Conservation (phyloP, 2,888 invertebrate genomes). For the Euplagia quadripunctaria region DNA sequence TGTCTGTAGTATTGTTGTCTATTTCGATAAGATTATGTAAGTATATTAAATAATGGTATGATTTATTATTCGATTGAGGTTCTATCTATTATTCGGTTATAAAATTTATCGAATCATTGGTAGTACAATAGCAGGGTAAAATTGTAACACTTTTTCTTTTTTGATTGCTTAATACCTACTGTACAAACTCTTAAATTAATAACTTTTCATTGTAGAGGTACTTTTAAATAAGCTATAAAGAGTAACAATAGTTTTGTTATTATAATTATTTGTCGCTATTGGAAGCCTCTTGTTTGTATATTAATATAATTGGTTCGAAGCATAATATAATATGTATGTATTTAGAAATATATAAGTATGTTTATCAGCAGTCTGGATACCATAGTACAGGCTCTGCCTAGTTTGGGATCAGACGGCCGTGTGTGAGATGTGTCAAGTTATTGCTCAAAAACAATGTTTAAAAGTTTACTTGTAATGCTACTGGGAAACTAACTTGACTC, state of each 20-base stretch:
- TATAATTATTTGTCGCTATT: not conserved
- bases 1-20: constrained; percentile 17
- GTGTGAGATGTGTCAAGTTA: not conserved
- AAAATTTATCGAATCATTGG: not conserved
- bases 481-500: not conserved
- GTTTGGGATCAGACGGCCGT: too few relatives aligned
- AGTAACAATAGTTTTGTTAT: not conserved
- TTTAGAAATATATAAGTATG: too few relatives aligned
- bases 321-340: not conserved
- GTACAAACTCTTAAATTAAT: not conserved
- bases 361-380: too few relatives aligned
- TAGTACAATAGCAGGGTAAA: constrained; percentile 2
- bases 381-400: too few relatives aligned
- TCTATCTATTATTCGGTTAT: constrained; percentile 6
- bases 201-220: not conserved
- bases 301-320: not conserved
- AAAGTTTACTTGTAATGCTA: not conserved
- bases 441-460: not conserved
- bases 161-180: not conserved
- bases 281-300: too few relatives aligned
- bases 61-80: constrained; percentile 4
- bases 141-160: not conserved
- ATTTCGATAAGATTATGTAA: constrained; percentile 7
- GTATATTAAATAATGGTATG: not conserved
- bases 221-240: not conserved